These are phyloP conservation scores for Xanthia togata DNA, from an alignment of 2,888 invertebrate genomes.

Conservation along the genomic window DNA sequence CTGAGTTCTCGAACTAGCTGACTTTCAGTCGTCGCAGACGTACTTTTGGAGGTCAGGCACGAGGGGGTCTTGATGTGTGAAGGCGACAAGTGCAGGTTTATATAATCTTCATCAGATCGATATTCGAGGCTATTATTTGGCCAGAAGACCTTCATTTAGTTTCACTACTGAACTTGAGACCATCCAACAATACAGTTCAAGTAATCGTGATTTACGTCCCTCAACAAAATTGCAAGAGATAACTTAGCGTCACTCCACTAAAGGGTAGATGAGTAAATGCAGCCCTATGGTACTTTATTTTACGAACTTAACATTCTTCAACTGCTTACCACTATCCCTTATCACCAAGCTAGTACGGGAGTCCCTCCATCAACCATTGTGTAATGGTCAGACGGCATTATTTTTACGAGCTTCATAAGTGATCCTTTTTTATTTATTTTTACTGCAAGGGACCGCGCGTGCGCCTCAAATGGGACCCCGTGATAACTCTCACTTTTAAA, in stretches of 20 bases:
- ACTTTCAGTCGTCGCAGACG: not conserved
- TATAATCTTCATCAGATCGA: not conserved
- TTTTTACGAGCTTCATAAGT: conserved; percentile 79
- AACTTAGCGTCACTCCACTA: not conserved
- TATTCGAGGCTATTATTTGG: not conserved
- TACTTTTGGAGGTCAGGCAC: not conserved
- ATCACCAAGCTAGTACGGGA: conserved; percentile 81
- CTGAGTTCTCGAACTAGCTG: not conserved
- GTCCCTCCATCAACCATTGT: conserved; percentile 78
- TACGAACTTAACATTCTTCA: conserved; percentile 48
- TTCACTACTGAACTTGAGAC: not conserved
- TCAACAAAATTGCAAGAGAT: conserved; percentile 22
- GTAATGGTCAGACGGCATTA: conserved; percentile 75
- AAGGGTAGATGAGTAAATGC: conserved; percentile 1
- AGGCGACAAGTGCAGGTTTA: not conserved
- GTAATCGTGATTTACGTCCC: not conserved
- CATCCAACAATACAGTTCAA: not conserved
- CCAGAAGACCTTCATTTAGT: not conserved
- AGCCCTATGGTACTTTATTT: conserved; percentile 42
- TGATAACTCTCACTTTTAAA: conserved; percentile 90
- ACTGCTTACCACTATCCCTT: conserved; percentile 66
- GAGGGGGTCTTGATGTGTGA: not conserved
- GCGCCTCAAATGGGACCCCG: conserved; percentile 88
- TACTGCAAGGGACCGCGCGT: conserved; percentile 86
- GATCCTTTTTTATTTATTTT: conserved; percentile 75